Evolutionary conservation across 2,113 vertebrate species (phyloP).

Genomic region (Lycaon pictus): DNA sequence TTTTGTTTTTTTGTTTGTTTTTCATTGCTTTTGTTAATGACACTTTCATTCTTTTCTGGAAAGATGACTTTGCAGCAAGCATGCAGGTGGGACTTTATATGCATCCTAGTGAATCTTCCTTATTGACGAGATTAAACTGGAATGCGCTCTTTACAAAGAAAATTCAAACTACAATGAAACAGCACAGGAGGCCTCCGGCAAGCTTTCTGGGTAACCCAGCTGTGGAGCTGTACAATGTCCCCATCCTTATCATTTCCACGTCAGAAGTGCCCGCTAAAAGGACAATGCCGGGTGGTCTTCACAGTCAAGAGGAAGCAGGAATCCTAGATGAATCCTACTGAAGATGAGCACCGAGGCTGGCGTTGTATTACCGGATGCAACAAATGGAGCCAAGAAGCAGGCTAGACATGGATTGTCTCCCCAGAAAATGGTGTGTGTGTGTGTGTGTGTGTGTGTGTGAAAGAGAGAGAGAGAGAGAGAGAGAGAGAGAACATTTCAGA

Average conservation of each 20-base stretch:
- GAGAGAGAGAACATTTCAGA: constrained; percentile 5
- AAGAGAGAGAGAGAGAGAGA: not conserved
- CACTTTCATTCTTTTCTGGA: constrained; percentile 45
- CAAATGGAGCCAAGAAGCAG: constrained; percentile 63
- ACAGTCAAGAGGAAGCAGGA: constrained; percentile 6
- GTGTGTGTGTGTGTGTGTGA: not conserved
- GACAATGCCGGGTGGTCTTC: constrained; percentile 46
- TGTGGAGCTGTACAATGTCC: not conserved
- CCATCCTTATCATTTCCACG: constrained; percentile 23
- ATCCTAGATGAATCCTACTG: not conserved
- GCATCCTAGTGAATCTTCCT: constrained; percentile 30
- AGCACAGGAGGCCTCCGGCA: constrained; percentile 2
- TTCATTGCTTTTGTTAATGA: constrained; percentile 51
- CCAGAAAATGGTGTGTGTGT: not conserved
- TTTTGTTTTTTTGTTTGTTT: too few species aligned
- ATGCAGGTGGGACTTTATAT: not conserved
- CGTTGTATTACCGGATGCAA: constrained; percentile 66
- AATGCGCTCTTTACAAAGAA: constrained; percentile 46
- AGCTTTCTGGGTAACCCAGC: not conserved
- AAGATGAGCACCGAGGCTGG: not conserved
- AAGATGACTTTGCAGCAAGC: constrained; percentile 42
- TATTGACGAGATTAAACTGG: constrained; percentile 65
- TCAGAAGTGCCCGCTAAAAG: constrained; percentile 35
- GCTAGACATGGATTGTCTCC: not conserved
- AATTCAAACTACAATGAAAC: constrained; percentile 51